Evolutionary conservation across 2,797 vertebrate genomes (phyloP), one percentile per base, ranked within the genome.

Genomic region (Lepilemur ruficaudatus): DNA sequence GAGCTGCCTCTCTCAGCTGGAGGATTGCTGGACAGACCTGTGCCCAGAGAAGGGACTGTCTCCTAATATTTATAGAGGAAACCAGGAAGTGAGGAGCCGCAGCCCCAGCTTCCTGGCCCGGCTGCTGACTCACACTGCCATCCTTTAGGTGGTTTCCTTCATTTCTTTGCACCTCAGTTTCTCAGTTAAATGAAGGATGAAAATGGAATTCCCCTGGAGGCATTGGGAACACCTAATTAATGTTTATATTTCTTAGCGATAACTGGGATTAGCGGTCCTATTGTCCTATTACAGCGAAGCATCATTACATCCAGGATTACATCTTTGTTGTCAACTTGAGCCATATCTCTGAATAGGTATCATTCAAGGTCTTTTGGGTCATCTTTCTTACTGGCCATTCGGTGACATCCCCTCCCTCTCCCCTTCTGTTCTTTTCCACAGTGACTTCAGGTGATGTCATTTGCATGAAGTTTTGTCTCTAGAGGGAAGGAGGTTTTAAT

Each of bases 91-190:
- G 15, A 76, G n/a, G 93, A 55, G 82, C 5, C 35, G 1, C 43
- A 87, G 89, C 20, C 69, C 9, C 0, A 2, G 90, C 94, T 97
- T 97, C 97, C 96, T 96, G 95, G 69, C 38, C 50, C 13, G 17
- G n/a, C 50, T 48, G 70, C 92, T 95, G 86, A 95, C 92, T 96
- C 92, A 95, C 50, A 25, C 76, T 61, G 52, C 52, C 81, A 23
- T 20, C 91, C 80, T 89, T 76, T 8, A 22, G 70, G 78, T 35
- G 0, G 25, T 78, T 93, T 91, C 94, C 94, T 96, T 86, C 73
- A 28, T 84, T 92, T 94, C 95, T 78, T 65, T 57, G 69, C 89
- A 72, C 95, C 97, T 94, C 93, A 96, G 95, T 97, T 96, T 97
- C 95, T 92, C 75, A 13, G 63, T 46, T 52, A 69, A 70, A 30